These are phyloP conservation scores for Dynastes hyllus DNA, from an alignment of 2,888 invertebrate species.

Conservation along the genomic window DNA sequence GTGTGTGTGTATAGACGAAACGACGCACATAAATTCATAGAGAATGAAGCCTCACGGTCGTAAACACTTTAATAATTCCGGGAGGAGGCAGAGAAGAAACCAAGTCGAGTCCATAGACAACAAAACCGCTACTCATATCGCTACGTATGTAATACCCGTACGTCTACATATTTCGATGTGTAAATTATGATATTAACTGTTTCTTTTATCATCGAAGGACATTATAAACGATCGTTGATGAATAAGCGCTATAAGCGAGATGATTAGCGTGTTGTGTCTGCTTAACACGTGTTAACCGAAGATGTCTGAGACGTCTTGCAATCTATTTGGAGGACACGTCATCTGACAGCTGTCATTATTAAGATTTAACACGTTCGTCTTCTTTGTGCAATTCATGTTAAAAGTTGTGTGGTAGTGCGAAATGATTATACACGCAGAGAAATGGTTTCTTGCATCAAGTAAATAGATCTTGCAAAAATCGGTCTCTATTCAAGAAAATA, in stretches of 20 bases:
- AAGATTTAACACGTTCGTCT: too few species aligned
- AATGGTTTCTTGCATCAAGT: too few species aligned
- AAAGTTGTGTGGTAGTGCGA: too few species aligned
- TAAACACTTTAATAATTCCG: constrained; percentile 50
- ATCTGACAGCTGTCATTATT: too few species aligned
- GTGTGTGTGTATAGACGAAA: constrained; percentile 6
- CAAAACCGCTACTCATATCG: background rate
- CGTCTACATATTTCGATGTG: background rate
- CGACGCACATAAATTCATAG: constrained; percentile 50
- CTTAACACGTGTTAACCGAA: constrained; percentile 12
- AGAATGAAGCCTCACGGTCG: constrained; percentile 25
- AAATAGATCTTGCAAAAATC: too few species aligned
- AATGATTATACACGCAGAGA: too few species aligned
- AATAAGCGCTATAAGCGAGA: background rate
- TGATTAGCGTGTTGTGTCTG: background rate
- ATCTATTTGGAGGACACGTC: background rate
- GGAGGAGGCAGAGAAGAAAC: background rate
- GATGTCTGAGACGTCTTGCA: background rate
- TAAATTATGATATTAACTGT: constrained; percentile 24
- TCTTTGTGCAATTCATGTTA: too few species aligned
- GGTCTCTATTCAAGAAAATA: too few species aligned
- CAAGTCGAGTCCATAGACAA: background rate
- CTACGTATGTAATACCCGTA: background rate
- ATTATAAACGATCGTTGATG: constrained; percentile 2
- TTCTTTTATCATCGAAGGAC: constrained; percentile 16